Evolutionary conservation across 1,140 invertebrate species (phyloP).

Genomic region (Papilio polyxenes): DNA sequence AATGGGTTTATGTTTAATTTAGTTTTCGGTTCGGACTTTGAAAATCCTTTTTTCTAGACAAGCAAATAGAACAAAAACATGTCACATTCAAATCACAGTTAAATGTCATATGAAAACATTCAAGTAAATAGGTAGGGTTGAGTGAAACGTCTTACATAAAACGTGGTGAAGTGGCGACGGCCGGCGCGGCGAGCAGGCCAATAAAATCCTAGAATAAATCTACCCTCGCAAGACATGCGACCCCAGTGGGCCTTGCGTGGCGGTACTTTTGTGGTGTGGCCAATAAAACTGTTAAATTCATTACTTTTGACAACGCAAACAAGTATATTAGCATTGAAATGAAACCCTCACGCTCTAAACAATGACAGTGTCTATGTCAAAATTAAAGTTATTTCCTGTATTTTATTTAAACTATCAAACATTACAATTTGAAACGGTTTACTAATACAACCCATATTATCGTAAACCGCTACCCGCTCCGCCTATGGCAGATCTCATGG

Average conservation of each 20-base stretch:
- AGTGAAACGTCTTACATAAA: conserved; percentile 10
- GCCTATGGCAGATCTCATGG: conserved; percentile 40
- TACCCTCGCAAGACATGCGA: conserved; percentile 20
- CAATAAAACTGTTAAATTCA: neutral
- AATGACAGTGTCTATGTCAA: neutral
- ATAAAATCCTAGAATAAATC: conserved; percentile 38
- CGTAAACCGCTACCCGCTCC: conserved; percentile 5
- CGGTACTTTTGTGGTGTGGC: conserved; percentile 29
- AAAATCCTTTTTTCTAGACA: neutral
- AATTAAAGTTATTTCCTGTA: neutral
- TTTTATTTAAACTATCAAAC: neutral
- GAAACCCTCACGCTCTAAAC: neutral
- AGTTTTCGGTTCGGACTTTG: neutral
- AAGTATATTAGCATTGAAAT: neutral
- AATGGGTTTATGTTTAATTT: no score
- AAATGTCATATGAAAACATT: neutral
- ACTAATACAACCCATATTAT: no score
- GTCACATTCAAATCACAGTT: neutral
- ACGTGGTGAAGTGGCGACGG: conserved; percentile 27
- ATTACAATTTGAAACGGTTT: neutral
- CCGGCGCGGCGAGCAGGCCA: conserved; percentile 3
- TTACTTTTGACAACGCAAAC: conserved; percentile 1
- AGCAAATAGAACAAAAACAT: neutral
- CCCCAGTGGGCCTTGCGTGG: conserved; percentile 15
- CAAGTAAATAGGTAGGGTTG: conserved; percentile 31